Evolutionary conservation across 1,140 invertebrate species (phyloP).

Genomic region (Hycleus phaleratus): DNA sequence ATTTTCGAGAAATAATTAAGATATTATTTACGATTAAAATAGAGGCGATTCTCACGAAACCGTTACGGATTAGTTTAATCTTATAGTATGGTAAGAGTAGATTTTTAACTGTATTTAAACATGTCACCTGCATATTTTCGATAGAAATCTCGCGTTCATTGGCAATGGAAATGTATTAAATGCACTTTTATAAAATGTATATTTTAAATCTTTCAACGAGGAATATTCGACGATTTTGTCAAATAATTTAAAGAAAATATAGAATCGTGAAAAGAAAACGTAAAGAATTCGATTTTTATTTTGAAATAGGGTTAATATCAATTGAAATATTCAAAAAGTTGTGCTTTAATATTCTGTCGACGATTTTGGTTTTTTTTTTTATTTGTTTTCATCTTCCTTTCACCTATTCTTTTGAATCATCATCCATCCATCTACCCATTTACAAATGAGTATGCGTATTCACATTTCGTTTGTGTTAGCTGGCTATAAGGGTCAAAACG

Average conservation of each 20-base stretch:
- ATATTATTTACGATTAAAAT: slow-evolving; percentile 8
- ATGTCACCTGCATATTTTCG: slow-evolving; percentile 12
- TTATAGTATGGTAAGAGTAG: background rate
- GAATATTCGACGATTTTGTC: too few species aligned
- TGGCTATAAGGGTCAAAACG: slow-evolving; percentile 9
- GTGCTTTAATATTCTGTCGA: slow-evolving; percentile 22
- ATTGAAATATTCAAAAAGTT: slow-evolving; percentile 21
- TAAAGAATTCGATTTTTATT: too few species aligned
- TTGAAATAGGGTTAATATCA: slow-evolving; percentile 14
- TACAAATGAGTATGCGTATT: slow-evolving; percentile 2
- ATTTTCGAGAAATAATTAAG: slow-evolving; percentile 16
- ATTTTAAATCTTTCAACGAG: too few species aligned
- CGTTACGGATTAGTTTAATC: slow-evolving; percentile 13
- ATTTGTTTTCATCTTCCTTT: too few species aligned
- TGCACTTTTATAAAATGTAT: too few species aligned
- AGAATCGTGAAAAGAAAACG: too few species aligned
- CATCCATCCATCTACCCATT: too few species aligned
- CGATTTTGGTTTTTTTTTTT: slow-evolving; percentile 5
- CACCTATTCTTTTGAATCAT: too few species aligned
- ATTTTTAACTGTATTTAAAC: slow-evolving; percentile 18
- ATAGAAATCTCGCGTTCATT: slow-evolving; percentile 16
- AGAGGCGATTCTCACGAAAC: slow-evolving; percentile 12
- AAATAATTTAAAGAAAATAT: too few species aligned
- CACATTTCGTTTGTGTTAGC: background rate
- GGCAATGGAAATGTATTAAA: too few species aligned